Percentiles rank a stretch among this genome's conserved stretches.
Conservation (phyloP, 53 echinoderm and acorn worm species). For the Holothuria leucospilota region DNA sequence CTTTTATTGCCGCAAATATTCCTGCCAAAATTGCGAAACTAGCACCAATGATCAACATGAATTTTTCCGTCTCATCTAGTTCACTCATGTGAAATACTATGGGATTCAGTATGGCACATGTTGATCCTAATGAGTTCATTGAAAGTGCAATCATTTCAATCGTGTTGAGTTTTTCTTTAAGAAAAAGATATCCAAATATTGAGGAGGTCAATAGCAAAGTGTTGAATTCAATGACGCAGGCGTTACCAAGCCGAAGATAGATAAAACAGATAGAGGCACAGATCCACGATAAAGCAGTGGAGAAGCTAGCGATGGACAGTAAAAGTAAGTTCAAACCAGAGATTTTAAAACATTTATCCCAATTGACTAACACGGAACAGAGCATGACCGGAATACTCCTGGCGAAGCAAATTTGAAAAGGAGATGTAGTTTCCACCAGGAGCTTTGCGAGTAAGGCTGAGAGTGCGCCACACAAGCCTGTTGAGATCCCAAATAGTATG, state of each 20-base stretch:
- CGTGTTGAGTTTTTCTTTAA: background rate
- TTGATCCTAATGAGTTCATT: background rate
- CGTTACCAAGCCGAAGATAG: slow-evolving; percentile 23
- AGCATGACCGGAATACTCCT: background rate
- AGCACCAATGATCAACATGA: background rate
- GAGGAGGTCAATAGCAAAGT: background rate
- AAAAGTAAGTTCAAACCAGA: background rate
- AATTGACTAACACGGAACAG: background rate
- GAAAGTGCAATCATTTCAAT: background rate
- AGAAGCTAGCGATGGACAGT: background rate
- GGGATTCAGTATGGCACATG: background rate
- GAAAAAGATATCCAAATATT: background rate
- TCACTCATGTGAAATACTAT: background rate
- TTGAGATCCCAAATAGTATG: background rate
- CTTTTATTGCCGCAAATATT: slow-evolving; percentile 9
- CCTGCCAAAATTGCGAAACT: background rate
- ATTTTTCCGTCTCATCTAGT: background rate
- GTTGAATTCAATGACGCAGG: slow-evolving; percentile 13
- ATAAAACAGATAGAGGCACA: background rate
- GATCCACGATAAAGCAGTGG: slow-evolving; percentile 18
- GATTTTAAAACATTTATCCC: background rate
- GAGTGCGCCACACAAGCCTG: background rate
- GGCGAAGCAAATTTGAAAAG: slow-evolving; percentile 17
- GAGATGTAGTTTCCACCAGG: background rate
- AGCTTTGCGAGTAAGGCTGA: background rate